These are phyloP conservation scores for Smittia sp. DNA, from an alignment of 2,888 invertebrate genomes.

Conservation along the genomic window DNA sequence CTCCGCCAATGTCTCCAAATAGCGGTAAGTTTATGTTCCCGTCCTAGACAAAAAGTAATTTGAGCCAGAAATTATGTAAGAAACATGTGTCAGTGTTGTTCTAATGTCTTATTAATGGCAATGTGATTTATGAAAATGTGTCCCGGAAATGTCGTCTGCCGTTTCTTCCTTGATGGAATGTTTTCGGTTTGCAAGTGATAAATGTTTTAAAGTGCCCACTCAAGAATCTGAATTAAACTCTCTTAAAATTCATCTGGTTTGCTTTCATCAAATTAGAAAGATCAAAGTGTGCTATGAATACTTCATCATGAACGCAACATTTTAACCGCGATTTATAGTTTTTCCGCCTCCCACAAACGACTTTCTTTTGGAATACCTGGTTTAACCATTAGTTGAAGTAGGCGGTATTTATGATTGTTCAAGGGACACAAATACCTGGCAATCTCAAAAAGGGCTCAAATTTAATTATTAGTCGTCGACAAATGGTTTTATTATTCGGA, in stretches of 20 bases:
- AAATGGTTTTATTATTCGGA: slow-evolving; percentile 2
- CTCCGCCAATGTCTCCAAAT: slow-evolving; percentile 58
- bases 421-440: too few species aligned
- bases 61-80: neutral
- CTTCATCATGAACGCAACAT: neutral
- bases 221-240: neutral
- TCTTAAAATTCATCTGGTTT: neutral
- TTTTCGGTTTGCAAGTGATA: neutral
- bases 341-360: too few species aligned
- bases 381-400: too few species aligned
- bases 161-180: neutral
- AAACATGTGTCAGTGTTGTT: slow-evolving; percentile 19
- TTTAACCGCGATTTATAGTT: too few species aligned
- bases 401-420: too few species aligned
- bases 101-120: neutral
- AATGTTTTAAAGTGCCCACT: neutral
- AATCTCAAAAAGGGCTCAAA: neutral
- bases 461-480: neutral
- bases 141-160: slow-evolving; percentile 38
- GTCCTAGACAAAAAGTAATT: slow-evolving; percentile 34
- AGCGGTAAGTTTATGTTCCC: slow-evolving; percentile 38
- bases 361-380: too few species aligned
- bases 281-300: slow-evolving; percentile 2
- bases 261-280: neutral
- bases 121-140: slow-evolving; percentile 28